Evolutionary conservation across 2,113 vertebrate genomes (phyloP).

Genomic region (Oncorhynchus kisutch): DNA sequence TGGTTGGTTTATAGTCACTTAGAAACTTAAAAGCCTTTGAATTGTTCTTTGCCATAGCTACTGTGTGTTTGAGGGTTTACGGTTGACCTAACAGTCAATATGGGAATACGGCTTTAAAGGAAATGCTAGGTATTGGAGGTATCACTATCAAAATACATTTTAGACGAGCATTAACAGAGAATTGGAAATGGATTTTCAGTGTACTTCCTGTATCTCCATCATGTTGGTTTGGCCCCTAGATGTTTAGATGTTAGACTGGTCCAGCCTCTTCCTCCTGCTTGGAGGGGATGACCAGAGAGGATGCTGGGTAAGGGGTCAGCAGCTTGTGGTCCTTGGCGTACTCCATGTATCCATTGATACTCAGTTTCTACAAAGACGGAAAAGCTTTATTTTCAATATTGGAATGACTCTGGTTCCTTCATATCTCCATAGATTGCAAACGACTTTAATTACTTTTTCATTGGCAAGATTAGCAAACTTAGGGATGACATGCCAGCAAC

Average conservation of each 20-base stretch:
- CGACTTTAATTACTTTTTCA: no score
- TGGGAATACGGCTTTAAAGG: no score
- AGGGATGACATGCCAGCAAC: no score
- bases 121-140: neutral
- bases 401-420: neutral
- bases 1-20: constrained; percentile 2
- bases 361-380: constrained; percentile 82
- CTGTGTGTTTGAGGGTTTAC: no score
- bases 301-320: constrained; percentile 82
- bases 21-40: no score
- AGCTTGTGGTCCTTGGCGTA: constrained; percentile 86
- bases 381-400: neutral
- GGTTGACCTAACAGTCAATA: no score
- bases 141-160: neutral
- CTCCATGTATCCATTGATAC: constrained; percentile 92
- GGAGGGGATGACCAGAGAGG: constrained; percentile 86
- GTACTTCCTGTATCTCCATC: no score
- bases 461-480: no score
- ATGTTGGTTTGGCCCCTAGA: constrained; percentile 57
- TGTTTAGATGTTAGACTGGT: constrained; percentile 81
- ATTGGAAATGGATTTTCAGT: no score
- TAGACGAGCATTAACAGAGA: no score
- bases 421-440: no score
- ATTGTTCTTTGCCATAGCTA: no score
- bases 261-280: constrained; percentile 82